Evolutionary conservation across 2,797 vertebrate species (phyloP).

Genomic region (Danio aesculapii): DNA sequence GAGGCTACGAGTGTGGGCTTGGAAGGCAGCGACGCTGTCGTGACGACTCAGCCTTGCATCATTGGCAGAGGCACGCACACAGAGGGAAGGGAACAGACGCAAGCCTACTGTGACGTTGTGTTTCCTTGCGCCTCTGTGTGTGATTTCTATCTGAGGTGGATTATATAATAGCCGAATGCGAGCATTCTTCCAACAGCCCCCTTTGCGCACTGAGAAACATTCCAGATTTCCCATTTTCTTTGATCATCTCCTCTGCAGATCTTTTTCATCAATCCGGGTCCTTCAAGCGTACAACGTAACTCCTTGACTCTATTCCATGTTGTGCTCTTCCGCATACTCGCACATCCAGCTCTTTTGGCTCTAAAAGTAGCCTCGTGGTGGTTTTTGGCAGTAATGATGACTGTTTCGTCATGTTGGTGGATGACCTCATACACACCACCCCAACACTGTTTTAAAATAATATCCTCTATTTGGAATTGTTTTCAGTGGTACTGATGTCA

Average conservation of each 20-base stretch:
- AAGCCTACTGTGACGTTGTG: slow-evolving; percentile 33
- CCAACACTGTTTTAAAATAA: neutral
- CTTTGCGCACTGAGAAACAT: neutral
- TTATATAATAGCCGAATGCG: slow-evolving; percentile 52
- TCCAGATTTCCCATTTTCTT: slow-evolving; percentile 2
- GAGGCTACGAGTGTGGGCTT: slow-evolving; percentile 31
- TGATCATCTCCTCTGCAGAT: neutral
- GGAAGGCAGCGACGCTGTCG: slow-evolving; percentile 42
- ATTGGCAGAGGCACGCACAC: slow-evolving; percentile 25
- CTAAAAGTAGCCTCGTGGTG: neutral
- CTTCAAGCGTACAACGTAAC: neutral
- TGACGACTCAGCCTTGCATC: slow-evolving; percentile 44
- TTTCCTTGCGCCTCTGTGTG: slow-evolving; percentile 13
- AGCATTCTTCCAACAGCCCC: slow-evolving; percentile 1
- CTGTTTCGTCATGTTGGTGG: neutral
- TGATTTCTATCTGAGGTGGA: slow-evolving; percentile 44
- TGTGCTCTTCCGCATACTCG: neutral
- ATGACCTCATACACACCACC: neutral
- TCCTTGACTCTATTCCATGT: slow-evolving; percentile 6
- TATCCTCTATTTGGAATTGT: neutral
- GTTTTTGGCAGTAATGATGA: neutral
- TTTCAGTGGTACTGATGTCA: neutral
- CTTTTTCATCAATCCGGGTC: slow-evolving; percentile 6
- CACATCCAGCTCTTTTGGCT: neutral
- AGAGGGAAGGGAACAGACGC: slow-evolving; percentile 23